phyloP scores from a whole-genome alignment of 1,140 invertebrate species.

The Anastrepha ludens region DNA sequence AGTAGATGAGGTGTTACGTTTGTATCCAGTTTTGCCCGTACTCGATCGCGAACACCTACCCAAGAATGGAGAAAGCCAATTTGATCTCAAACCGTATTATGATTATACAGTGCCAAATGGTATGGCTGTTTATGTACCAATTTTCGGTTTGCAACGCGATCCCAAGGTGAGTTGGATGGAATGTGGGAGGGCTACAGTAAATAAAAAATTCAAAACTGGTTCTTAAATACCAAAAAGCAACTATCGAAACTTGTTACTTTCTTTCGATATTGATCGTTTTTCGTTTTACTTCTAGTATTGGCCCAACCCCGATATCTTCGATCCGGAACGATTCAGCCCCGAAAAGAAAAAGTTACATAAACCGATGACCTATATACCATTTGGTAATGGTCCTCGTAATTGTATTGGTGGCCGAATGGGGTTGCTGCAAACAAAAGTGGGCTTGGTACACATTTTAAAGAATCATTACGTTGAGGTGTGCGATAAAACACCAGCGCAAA shows the following conservation, averaged over 20 bases:
- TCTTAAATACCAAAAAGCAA: constrained; percentile 55
- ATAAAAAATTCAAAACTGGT: no score
- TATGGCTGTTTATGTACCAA: constrained; percentile 67
- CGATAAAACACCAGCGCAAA: constrained; percentile 60
- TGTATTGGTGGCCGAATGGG: constrained; percentile 81
- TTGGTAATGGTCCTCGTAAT: constrained; percentile 84
- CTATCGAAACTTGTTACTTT: background rate
- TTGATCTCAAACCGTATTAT: constrained; percentile 65
- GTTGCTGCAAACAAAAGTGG: constrained; percentile 67
- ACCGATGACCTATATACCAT: constrained; percentile 82
- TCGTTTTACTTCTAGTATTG: constrained; percentile 77
- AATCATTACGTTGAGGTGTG: constrained; percentile 64
- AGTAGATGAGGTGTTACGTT: constrained; percentile 74
- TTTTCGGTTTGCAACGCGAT: constrained; percentile 67
- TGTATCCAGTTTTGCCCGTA: constrained; percentile 69
- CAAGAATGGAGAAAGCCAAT: constrained; percentile 54
- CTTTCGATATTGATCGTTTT: background rate
- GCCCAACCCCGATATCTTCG: constrained; percentile 80
- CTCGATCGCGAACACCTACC: constrained; percentile 64
- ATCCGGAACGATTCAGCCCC: constrained; percentile 80
- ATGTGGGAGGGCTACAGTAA: no score
- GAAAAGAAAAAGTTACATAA: constrained; percentile 73
- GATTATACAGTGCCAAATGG: constrained; percentile 63
- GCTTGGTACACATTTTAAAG: constrained; percentile 67
- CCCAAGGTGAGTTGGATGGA: constrained; percentile 63